Evolutionary conservation across 2,888 invertebrate genomes (phyloP).

Genomic region (Anticlea derivata): DNA sequence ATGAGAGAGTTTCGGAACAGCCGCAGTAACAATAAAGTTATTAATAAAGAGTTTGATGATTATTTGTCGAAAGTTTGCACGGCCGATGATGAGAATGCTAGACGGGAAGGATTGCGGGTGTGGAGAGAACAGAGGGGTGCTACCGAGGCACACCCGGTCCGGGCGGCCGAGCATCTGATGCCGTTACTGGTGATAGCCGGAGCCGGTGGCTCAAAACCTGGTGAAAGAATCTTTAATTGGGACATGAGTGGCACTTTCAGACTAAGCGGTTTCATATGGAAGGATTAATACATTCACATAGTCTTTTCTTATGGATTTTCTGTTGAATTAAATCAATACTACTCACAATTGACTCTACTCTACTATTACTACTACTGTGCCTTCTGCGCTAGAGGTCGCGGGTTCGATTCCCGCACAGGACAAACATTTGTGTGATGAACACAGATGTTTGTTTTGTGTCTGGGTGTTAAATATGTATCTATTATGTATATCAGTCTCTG

Average conservation of each 20-base stretch:
- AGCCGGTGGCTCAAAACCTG: slow-evolving; percentile 63
- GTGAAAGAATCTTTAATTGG: slow-evolving; percentile 72
- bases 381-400: too few relatives aligned
- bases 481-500: too few relatives aligned
- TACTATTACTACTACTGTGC: too few relatives aligned
- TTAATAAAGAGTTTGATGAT: slow-evolving; percentile 72
- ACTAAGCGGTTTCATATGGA: slow-evolving; percentile 74
- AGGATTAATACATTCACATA: too few relatives aligned
- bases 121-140: slow-evolving; percentile 69
- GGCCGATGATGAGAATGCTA: slow-evolving; percentile 51
- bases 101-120: slow-evolving; percentile 51
- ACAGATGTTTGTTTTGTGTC: too few relatives aligned
- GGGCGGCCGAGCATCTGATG: slow-evolving; percentile 76
- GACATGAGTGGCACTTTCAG: slow-evolving; percentile 67
- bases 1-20: slow-evolving; percentile 67
- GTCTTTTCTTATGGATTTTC: too few relatives aligned
- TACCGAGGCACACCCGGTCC: slow-evolving; percentile 65
- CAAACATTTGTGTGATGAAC: too few relatives aligned
- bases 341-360: too few relatives aligned
- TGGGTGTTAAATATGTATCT: too few relatives aligned
- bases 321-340: too few relatives aligned
- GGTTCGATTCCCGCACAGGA: too few relatives aligned
- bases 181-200: slow-evolving; percentile 71
- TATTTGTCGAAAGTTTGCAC: slow-evolving; percentile 67
- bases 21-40: slow-evolving; percentile 47